Evolutionary conservation across 2,797 vertebrate species (phyloP).

Genomic region (Hylomyscus alleni): DNA sequence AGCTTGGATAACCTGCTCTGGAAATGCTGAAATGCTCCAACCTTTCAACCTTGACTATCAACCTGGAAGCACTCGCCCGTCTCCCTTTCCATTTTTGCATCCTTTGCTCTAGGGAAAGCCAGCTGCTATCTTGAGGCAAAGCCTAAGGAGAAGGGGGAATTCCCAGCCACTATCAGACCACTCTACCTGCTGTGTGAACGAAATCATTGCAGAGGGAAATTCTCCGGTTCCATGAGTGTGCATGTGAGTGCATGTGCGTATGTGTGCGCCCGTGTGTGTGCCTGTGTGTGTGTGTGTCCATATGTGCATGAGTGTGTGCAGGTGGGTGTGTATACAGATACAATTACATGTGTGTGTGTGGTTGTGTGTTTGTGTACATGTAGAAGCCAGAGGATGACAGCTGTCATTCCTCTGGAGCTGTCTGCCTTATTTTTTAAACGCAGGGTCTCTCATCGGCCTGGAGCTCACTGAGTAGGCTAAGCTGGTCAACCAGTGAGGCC

Average conservation of each 20-base stretch:
- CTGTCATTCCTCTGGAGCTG: background rate
- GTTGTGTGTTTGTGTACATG: background rate
- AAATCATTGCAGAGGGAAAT: background rate
- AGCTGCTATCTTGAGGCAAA: background rate
- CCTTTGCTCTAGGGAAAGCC: background rate
- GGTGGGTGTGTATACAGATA: background rate
- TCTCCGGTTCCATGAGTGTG: background rate
- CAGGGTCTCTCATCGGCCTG: background rate
- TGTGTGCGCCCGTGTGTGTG: too few relatives aligned
- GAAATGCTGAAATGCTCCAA: too few relatives aligned
- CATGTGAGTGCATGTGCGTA: too few relatives aligned
- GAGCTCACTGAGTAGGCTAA: background rate
- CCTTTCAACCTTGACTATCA: background rate
- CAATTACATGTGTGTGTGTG: background rate
- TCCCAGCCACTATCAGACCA: background rate
- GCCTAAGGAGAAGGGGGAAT: rapidly evolving
- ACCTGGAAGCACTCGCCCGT: background rate
- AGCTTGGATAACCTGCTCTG: too few relatives aligned
- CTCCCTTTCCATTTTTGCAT: background rate
- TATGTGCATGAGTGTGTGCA: too few relatives aligned
- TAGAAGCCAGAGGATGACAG: background rate
- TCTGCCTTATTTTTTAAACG: background rate
- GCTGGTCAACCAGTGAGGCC: background rate
- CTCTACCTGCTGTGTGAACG: rapidly evolving
- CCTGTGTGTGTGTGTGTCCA: background rate